Evolutionary conservation across 2,113 vertebrate species (phyloP), one percentile per base, ranked within the genome.

Genomic region (Xenopus borealis): DNA sequence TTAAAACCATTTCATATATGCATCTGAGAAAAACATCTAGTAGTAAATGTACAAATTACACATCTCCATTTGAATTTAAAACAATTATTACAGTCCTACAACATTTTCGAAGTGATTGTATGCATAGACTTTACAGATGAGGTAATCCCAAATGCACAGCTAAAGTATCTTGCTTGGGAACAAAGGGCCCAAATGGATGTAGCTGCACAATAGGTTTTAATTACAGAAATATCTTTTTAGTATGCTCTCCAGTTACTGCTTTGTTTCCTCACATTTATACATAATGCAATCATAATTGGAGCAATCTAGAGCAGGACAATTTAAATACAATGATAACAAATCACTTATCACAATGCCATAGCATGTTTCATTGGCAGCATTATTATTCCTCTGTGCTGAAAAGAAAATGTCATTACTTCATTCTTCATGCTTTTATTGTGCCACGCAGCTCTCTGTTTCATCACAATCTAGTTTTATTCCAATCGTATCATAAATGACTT

Each of bases 1-100:
- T 72, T 40, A 0, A 40, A 65, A 20, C 62, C 47, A 65, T 63
- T 57, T 19, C 30, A 20, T 8, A 18, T 72, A 66, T 17, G 66
- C 10, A 50, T 5, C 14, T 50, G 47, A 50, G 14, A 12, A 50
- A 12, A 55, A 55, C 14, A n/a, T 55, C 17, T 18, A 19, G 57
- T 55, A 58, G 40, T 58, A 58, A n/a, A 33, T 69, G 11, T 12
- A 16, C 53, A 69, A 58, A 19, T 63, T 3, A 27, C 44, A 44
- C 58, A 46, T 44, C 17, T 40, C 16, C n/a, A 44, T 44, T 7
- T 18, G 4, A 53, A 33, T 57, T 69, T 69, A 40, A 40, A 40
- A 40, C 50, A 50, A 50, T 50, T 12, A 11, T 11, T 16, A 16
- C 47, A 4, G 47, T 50, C 14, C 14, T 50, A 4, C 10, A 50